Conservation (phyloP, 2,113 vertebrate species). For the Otis tarda region DNA sequence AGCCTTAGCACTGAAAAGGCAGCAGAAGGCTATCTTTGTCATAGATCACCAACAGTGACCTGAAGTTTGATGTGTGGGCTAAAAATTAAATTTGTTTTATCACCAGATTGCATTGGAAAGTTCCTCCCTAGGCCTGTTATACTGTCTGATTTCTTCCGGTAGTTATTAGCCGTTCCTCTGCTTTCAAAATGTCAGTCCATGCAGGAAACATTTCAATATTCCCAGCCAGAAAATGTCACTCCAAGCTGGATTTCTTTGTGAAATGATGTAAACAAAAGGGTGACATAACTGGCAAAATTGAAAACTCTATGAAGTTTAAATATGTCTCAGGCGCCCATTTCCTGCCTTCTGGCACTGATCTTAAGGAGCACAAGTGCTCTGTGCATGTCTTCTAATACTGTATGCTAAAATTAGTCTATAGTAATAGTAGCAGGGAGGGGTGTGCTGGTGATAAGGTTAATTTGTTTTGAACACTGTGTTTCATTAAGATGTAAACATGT, state of each 20-base stretch:
- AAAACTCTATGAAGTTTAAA: constrained; percentile 1
- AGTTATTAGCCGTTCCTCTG: background rate
- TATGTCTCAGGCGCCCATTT: background rate
- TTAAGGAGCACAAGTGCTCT: background rate
- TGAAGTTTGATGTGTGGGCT: background rate
- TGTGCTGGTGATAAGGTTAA: constrained; percentile 11
- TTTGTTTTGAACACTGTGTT: constrained; percentile 12
- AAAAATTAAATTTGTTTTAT: background rate
- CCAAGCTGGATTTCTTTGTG: background rate
- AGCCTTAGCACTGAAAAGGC: background rate
- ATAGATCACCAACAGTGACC: background rate
- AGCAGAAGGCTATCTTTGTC: background rate
- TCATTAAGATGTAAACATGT: background rate
- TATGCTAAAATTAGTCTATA: background rate
- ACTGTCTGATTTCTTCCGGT: background rate
- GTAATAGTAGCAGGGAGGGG: background rate
- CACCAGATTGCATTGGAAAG: background rate
- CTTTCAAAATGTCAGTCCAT: constrained; percentile 8
- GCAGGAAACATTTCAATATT: constrained; percentile 25
- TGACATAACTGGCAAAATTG: background rate
- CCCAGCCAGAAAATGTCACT: constrained; percentile 14
- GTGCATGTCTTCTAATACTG: background rate
- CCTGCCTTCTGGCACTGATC: constrained; percentile 7
- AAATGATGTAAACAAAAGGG: constrained; percentile 38
- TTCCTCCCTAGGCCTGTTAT: background rate